Conservation (phyloP, 2,113 vertebrate genomes). For the Scolopax mira region DNA sequence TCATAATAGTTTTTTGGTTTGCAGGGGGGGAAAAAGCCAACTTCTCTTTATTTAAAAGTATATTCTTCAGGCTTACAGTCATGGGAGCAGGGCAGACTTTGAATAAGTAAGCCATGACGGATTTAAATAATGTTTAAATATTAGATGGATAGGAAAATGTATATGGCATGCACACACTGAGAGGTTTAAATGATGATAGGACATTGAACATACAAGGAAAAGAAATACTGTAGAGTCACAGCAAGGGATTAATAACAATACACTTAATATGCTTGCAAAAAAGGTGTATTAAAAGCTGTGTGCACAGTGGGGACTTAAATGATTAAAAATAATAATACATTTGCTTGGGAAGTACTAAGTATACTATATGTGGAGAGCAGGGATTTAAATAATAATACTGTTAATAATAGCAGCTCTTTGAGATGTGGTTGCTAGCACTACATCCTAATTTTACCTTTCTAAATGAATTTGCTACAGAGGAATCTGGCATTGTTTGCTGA, state of each 20-base stretch:
- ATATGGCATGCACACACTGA: background rate
- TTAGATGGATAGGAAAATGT: conserved; percentile 9
- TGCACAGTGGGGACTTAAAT: conserved; percentile 7
- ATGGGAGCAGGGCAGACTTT: conserved; percentile 3
- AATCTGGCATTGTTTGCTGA: conserved; percentile 55
- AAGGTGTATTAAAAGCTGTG: conserved; percentile 33
- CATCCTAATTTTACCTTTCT: conserved; percentile 35
- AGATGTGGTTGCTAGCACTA: conserved; percentile 7
- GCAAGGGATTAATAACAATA: conserved; percentile 36
- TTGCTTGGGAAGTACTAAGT: conserved; percentile 44
- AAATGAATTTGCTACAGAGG: conserved; percentile 34
- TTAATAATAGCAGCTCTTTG: conserved; percentile 10
- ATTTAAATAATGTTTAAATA: conserved; percentile 46
- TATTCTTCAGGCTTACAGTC: background rate
- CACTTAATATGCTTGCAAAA: conserved; percentile 39
- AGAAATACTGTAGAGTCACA: conserved; percentile 18
- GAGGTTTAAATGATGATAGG: conserved; percentile 9
- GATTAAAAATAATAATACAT: conserved; percentile 49
- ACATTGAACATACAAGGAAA: background rate
- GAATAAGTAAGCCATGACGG: conserved; percentile 42
- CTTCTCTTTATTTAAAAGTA: conserved; percentile 31
- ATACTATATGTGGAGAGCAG: background rate
- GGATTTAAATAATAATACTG: conserved; percentile 61
- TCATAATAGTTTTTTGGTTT: background rate
- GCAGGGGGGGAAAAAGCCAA: background rate